Conservation (phyloP, 2,888 invertebrate genomes). For the Leucophenga maculata region DNA sequence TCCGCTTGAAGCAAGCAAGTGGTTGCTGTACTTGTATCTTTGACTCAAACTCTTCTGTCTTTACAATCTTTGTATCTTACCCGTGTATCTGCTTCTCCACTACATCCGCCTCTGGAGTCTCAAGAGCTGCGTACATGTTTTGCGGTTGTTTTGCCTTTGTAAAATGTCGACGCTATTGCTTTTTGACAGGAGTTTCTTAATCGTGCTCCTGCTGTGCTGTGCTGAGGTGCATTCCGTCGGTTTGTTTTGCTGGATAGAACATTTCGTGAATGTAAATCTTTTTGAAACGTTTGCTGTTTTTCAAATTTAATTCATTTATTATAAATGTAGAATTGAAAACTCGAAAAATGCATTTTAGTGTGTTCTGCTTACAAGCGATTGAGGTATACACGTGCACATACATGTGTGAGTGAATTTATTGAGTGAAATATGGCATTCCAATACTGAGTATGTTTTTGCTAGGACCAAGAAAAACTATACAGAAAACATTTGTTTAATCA, state of each 20-base stretch:
- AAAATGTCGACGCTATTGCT: no score
- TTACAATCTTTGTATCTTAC: not conserved
- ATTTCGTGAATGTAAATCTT: slow-evolving; percentile 20
- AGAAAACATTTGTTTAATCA: no score
- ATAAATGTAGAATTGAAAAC: not conserved
- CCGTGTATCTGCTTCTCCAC: not conserved
- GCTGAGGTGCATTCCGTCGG: slow-evolving; percentile 13
- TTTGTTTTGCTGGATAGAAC: slow-evolving; percentile 18
- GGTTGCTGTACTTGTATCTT: slow-evolving; percentile 9
- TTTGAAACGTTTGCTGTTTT: not conserved
- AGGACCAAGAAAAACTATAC: no score
- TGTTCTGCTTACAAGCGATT: no score
- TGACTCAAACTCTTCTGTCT: slow-evolving; percentile 13
- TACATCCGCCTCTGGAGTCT: slow-evolving; percentile 4
- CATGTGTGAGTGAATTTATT: no score
- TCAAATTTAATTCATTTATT: not conserved
- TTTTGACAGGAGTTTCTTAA: no score
- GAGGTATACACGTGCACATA: no score
- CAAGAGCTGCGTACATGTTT: slow-evolving; percentile 12
- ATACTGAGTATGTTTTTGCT: no score
- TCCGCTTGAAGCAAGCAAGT: not conserved
- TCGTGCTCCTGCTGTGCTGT: not conserved
- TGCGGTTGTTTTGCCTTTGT: slow-evolving; percentile 6
- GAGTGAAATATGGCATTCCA: no score
- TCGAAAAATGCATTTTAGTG: no score